A percentile compares a stretch with the other conserved stretches of the same genome.
These are phyloP conservation scores for Heliconius hortense DNA, from an alignment of 2,888 invertebrate species.

Conservation along the genomic window DNA sequence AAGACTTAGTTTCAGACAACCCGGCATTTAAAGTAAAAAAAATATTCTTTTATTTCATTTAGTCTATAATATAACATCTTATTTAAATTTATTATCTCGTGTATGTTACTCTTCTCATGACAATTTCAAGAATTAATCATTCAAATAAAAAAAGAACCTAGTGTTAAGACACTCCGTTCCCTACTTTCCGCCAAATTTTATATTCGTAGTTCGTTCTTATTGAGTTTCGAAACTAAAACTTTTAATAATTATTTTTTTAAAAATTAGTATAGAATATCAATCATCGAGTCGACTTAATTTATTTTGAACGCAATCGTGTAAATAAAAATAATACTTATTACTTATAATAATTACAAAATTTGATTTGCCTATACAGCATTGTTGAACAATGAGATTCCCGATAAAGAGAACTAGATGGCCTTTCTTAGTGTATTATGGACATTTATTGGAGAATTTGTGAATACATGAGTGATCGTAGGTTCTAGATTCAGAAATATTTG, in stretches of 20 bases:
- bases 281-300: not conserved
- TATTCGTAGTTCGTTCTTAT: too few species aligned
- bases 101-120: not conserved
- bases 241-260: too few species aligned
- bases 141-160: too few species aligned
- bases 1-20: not conserved
- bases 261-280: not conserved
- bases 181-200: too few species aligned
- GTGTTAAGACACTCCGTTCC: too few species aligned
- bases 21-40: too few species aligned
- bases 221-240: not conserved
- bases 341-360: not conserved
- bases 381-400: not conserved
- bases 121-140: not conserved
- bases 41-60: not conserved
- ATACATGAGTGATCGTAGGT: conserved; percentile 15
- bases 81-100: not conserved
- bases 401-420: not conserved
- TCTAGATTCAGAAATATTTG: conserved; percentile 9
- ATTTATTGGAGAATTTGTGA: not conserved
- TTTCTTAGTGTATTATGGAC: conserved; percentile 1
- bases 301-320: not conserved
- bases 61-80: not conserved
- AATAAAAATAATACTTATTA: conserved; percentile 14
- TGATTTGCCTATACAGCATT: not conserved